phyloP scores from a whole-genome alignment of 2,888 invertebrate species.

The Nephrocerus scutellatus region DNA sequence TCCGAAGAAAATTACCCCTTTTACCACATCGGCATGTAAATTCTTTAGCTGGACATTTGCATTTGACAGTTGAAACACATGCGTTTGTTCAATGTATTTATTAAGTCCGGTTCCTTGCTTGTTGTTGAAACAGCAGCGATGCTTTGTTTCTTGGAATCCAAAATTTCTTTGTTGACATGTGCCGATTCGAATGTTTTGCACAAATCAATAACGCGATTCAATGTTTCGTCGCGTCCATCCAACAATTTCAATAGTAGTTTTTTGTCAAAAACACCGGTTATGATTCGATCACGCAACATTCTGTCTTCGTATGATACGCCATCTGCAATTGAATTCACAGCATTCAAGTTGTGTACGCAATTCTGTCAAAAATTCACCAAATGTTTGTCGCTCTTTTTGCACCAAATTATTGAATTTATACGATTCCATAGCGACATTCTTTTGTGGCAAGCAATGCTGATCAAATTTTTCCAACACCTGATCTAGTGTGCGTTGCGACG shows the following conservation, averaged over 20 bases:
- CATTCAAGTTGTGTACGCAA: conserved; percentile 15
- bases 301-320: conserved; percentile 15
- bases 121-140: neutral
- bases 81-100: neutral
- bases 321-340: too few relatives aligned
- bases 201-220: conserved; percentile 15
- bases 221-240: conserved; percentile 15
- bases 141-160: neutral
- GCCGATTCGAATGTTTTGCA: conserved; percentile 15
- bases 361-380: conserved; percentile 18
- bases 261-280: conserved; percentile 18
- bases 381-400: conserved; percentile 17
- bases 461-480: conserved; percentile 12
- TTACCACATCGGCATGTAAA: conserved; percentile 6
- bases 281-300: conserved; percentile 20
- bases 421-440: conserved; percentile 13
- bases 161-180: conserved; percentile 6
- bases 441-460: conserved; percentile 14
- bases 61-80: conserved; percentile 13
- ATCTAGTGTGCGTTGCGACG: conserved; percentile 10
- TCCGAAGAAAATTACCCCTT: conserved; percentile 3
- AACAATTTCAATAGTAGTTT: conserved; percentile 15
- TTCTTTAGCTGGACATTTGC: conserved; percentile 7
- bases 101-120: neutral
- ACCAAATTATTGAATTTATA: conserved; percentile 19